Conservation (phyloP, 2,888 invertebrate genomes). For the Tachina grossa region DNA sequence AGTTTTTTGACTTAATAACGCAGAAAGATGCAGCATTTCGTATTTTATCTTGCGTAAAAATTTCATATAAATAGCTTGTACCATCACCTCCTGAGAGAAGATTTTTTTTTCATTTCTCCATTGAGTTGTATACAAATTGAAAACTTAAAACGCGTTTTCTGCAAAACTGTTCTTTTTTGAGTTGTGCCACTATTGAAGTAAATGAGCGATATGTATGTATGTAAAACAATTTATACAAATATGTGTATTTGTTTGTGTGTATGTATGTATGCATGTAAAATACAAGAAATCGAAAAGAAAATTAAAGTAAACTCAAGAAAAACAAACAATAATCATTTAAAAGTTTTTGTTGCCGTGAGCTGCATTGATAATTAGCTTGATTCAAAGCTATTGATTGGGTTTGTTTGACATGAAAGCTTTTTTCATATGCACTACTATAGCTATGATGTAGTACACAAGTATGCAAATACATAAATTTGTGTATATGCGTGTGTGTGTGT, state of each 20-base stretch:
- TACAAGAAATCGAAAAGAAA: conserved; percentile 60
- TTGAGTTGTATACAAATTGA: too few species aligned
- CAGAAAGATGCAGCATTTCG: too few species aligned
- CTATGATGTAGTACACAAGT: conserved; percentile 1
- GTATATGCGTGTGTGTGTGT: neutral
- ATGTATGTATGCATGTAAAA: neutral
- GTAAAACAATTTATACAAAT: neutral
- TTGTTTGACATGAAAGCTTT: conserved; percentile 48
- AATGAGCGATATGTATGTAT: too few species aligned
- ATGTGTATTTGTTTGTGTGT: neutral
- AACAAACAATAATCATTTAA: conserved; percentile 47
- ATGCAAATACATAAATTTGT: conserved; percentile 1
- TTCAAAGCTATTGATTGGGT: conserved; percentile 61
- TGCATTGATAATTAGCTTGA: conserved; percentile 67
- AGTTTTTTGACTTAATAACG: too few species aligned
- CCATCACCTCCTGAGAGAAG: too few species aligned
- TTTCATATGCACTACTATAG: conserved; percentile 15
- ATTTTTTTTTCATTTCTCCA: too few species aligned
- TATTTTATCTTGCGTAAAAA: too few species aligned
- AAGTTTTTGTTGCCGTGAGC: conserved; percentile 56
- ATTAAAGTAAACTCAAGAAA: conserved; percentile 54
- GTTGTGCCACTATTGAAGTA: too few species aligned
- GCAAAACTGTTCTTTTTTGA: too few species aligned
- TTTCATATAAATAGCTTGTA: too few species aligned
- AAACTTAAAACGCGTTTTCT: too few species aligned